A percentile compares a stretch with the other conserved stretches of the same genome.
These are phyloP conservation scores for Labia minor DNA, from an alignment of 2,888 invertebrate species.

Conservation along the genomic window DNA sequence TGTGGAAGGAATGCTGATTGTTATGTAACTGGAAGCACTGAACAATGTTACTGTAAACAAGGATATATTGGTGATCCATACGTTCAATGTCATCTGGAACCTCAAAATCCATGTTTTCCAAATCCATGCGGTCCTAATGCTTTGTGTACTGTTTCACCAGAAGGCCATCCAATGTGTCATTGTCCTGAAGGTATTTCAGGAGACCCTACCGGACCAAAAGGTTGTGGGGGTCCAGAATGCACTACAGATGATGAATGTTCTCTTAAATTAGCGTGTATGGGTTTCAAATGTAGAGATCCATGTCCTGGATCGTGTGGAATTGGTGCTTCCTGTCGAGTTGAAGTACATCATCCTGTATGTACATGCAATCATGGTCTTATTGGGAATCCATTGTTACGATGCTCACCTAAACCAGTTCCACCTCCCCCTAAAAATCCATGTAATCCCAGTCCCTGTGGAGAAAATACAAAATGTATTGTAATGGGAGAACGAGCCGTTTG, in stretches of 20 bases:
- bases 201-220: conserved; percentile 56
- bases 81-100: conserved; percentile 58
- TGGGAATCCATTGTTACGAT: conserved; percentile 68
- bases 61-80: conserved; percentile 72
- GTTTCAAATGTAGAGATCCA: conserved; percentile 68
- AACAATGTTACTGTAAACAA: conserved; percentile 70
- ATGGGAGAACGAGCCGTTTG: conserved; percentile 60
- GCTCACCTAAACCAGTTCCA: conserved; percentile 48
- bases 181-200: conserved; percentile 67
- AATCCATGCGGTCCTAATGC: conserved; percentile 74
- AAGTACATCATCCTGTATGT: conserved; percentile 70
- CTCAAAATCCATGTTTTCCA: conserved; percentile 59
- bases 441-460: conserved; percentile 62
- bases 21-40: conserved; percentile 67
- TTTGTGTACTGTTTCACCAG: conserved; percentile 53
- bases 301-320: conserved; percentile 72
- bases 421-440: conserved; percentile 54
- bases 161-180: conserved; percentile 59
- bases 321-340: conserved; percentile 60
- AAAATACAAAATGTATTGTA: conserved; percentile 66
- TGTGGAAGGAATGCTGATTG: conserved; percentile 76
- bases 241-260: conserved; percentile 68
- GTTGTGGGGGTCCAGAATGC: conserved; percentile 71
- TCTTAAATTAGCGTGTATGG: conserved; percentile 61
- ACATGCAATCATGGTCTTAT: conserved; percentile 58